A percentile compares a stretch with the other conserved stretches of the same genome.
These are phyloP conservation scores for Napeogenes sylphis DNA, from an alignment of 2,888 invertebrate genomes.

Conservation along the genomic window DNA sequence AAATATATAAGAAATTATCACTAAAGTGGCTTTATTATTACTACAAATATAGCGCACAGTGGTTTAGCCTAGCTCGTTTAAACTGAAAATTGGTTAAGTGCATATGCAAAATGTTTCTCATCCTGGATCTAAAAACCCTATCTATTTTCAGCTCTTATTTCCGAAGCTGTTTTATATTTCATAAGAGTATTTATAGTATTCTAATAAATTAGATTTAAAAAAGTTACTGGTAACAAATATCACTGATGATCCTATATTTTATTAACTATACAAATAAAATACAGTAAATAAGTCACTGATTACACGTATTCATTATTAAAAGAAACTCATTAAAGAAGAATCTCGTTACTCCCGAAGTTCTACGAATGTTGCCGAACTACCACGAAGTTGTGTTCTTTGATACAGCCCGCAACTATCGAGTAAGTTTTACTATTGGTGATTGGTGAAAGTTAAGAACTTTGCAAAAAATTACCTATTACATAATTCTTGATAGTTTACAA, in stretches of 20 bases:
- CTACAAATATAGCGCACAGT: no score
- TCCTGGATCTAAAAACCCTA: no score
- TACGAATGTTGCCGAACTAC: conserved; percentile 45
- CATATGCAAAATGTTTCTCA: no score
- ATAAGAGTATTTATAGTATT: no score
- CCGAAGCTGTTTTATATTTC: no score
- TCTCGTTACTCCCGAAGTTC: conserved; percentile 46
- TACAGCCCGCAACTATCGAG: conserved; percentile 57
- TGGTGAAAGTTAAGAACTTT: conserved; percentile 36
- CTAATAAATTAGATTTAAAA: neutral
- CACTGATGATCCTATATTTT: neutral
- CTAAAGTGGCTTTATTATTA: no score
- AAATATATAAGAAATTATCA: no score
- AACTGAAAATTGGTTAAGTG: no score
- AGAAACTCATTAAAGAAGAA: conserved; percentile 53
- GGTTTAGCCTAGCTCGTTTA: no score
- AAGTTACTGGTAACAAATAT: neutral
- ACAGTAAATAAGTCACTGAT: conserved; percentile 29
- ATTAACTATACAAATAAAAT: no score
- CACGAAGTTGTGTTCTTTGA: conserved; percentile 48
- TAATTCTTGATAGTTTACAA: no score
- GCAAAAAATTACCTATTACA: conserved; percentile 3
- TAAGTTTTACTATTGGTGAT: conserved; percentile 46
- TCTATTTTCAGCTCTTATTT: no score
- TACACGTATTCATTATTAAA: conserved; percentile 51